Evolutionary conservation across 2,113 vertebrate species (phyloP), one percentile per base, ranked within the genome.

Genomic region (Bothrops jararaca): DNA sequence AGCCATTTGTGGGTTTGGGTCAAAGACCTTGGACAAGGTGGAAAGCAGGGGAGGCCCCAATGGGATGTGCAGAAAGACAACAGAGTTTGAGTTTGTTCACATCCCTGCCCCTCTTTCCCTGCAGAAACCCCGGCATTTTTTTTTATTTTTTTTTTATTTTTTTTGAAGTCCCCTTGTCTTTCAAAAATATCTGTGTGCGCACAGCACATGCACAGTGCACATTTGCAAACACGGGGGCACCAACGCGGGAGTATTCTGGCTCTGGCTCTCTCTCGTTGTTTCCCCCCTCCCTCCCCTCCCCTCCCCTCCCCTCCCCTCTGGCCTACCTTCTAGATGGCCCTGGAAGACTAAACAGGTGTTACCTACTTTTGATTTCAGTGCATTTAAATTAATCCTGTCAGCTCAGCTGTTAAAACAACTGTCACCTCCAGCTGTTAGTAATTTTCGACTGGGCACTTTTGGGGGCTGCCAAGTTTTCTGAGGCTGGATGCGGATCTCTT

Each of bases 351-450:
- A 99, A 99, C 99, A 99, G 99, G 99, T 99, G 99, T 99, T 99
- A 98, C 96, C 98, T 98, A 98, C 98, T 98, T 99, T 99, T 99
- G 99, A 99, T 99, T 99, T 99, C 98, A 98, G 98, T 99, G 99
- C 98, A 98, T 99, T 99, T 98, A 98, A 99, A 99, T 99, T 99
- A 99, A 99, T 99, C 98, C 99, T 99, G 99, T 99, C 99, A 99
- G 99, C 98, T 99, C 99, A 99, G 99, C 99, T 99, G 99, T 99
- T 99, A 98, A 99, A 99, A 99, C 99, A 99, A 99, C 99, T 99
- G 99, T 99, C 99, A 98, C 98, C 98, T 99, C 99, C 99, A 99
- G 99, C 99, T 99, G 99, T 99, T 99, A 98, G 98, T 99, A 98
- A 99, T 99, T 99, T 99, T 98, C 98, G 97, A 98, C 98, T 98